Conservation (phyloP, 2,797 vertebrate species). For the Allobates femoralis region DNA sequence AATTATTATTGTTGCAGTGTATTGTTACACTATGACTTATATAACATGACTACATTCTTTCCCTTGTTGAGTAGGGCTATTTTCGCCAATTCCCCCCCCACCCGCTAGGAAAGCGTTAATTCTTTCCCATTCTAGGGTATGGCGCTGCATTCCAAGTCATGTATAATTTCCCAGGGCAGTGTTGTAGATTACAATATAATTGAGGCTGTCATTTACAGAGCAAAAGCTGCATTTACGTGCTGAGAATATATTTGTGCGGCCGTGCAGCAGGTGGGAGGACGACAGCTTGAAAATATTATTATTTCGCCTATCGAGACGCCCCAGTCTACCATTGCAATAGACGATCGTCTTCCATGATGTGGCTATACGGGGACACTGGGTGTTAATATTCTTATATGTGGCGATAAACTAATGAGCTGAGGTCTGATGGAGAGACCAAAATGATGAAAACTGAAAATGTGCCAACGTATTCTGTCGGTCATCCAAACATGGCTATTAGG, state of each 20-base stretch:
- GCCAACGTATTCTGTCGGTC: conserved; percentile 19
- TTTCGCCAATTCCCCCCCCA: background rate
- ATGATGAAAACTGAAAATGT: background rate
- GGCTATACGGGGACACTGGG: background rate
- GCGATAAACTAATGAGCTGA: conserved; percentile 5
- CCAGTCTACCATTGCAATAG: background rate
- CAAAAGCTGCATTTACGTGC: conserved; percentile 38
- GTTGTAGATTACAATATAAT: conserved; percentile 57
- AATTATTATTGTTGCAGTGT: background rate
- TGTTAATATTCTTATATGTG: background rate
- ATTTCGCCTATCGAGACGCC: background rate
- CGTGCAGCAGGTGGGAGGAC: conserved; percentile 27
- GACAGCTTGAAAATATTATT: conserved; percentile 26
- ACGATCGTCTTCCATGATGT: background rate
- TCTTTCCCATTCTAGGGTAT: conserved; percentile 26
- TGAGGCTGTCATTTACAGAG: conserved; percentile 57
- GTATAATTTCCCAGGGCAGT: conserved; percentile 56
- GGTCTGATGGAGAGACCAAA: background rate
- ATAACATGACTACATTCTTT: background rate
- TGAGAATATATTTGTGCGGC: background rate
- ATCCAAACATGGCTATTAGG: conserved; percentile 20
- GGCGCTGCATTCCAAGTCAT: conserved; percentile 32
- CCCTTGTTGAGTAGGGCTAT: background rate
- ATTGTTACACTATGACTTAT: background rate
- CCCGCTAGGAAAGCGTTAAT: conserved; percentile 29